Percentiles rank a stretch among this genome's conserved stretches.
These are phyloP conservation scores for Spilosoma lubricipeda DNA, from an alignment of 2,888 invertebrate genomes.

Conservation along the genomic window DNA sequence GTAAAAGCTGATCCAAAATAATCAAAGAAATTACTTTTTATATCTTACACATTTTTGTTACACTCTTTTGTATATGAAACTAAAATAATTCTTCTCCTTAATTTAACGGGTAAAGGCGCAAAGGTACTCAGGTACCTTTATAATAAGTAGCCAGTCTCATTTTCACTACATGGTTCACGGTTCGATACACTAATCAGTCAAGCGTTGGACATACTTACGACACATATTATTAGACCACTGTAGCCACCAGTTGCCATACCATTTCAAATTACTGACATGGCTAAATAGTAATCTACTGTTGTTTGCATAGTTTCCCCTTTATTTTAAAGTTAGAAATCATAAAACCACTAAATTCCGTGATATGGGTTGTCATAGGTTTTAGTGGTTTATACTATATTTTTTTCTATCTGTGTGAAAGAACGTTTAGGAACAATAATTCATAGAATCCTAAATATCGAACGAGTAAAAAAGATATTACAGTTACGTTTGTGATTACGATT, in stretches of 20 bases:
- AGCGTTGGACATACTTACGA: conserved; percentile 54
- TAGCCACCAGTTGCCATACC: background rate
- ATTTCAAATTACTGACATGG: background rate
- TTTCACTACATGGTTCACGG: conserved; percentile 58
- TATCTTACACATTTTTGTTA: background rate
- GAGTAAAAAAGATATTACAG: background rate
- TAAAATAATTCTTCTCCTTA: background rate
- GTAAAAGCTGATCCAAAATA: background rate
- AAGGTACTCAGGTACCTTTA: conserved; percentile 14
- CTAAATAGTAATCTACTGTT: background rate
- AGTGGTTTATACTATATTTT: background rate
- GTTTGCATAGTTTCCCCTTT: background rate
- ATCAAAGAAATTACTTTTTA: background rate
- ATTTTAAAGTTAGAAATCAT: background rate
- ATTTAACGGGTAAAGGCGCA: background rate
- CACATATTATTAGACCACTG: conserved; percentile 53
- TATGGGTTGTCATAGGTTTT: background rate
- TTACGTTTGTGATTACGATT: background rate
- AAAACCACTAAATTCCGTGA: background rate
- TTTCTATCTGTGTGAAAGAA: background rate
- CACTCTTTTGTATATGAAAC: background rate
- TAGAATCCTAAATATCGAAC: background rate
- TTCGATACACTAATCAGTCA: conserved; percentile 48
- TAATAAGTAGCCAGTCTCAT: conserved; percentile 31
- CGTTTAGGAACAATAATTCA: background rate